Evolutionary conservation across 2,113 vertebrate species (phyloP), one percentile per base, ranked within the genome.

Genomic region (Pelusios castaneus): DNA sequence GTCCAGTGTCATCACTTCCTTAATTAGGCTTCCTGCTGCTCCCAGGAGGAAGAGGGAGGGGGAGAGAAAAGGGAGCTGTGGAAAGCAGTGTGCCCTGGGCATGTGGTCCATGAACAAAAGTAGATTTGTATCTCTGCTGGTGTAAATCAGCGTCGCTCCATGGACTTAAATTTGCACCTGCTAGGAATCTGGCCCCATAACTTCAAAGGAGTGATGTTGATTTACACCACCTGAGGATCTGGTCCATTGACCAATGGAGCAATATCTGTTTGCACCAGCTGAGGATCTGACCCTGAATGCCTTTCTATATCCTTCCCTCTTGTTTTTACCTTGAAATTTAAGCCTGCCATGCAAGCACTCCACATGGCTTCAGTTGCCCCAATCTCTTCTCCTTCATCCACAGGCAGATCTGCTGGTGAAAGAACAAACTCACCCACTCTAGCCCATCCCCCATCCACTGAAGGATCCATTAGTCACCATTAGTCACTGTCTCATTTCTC

Each of bases 11-110:
- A 77, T 49, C 41, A 82, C 52, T 91, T 90, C 41, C 8, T 89
- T 78, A 87, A 73, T 41, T 47, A 7, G 5, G 34, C 29, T 17
- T 38, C 38, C 82, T 27, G 60, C 41, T 45, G 41, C 41, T 47
- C 29, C 1, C 43, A 81, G 82, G 56, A 25, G 51, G 31, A 77
- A 47, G 73, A 7, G 79, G 76, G 89, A 16, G 0, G 43, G 63
- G 77, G 55, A 56, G 54, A 85, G 56, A 86, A 47, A 85, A 58
- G 81, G 80, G 82, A 95, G 80, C 60, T 14, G 3, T 19, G 80
- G 51, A 83, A 95, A 45, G 83, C 34, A 38, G 31, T 84, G 91
- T 43, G 31, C 67, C 56, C 11, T 0, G 0, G 2, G 52, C 1
- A 25, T 63, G 55, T 41, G 27, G 6, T 29, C 70, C 67, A 60